Evolutionary conservation across 1,140 invertebrate genomes (phyloP).

Genomic region (Conus betulinus): DNA sequence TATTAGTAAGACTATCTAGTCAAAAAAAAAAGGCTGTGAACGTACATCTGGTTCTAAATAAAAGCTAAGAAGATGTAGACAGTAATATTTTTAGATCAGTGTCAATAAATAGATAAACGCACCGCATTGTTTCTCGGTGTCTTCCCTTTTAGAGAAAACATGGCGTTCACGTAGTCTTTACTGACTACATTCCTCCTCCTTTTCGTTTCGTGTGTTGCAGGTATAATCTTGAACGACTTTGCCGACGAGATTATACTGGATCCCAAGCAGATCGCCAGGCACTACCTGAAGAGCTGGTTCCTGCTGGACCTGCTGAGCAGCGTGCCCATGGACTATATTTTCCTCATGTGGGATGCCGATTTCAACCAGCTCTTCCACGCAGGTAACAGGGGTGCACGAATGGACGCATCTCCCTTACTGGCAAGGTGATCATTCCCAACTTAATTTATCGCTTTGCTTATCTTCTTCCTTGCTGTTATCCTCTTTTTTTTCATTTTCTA

Average conservation of each 20-base stretch:
- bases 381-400: conserved; percentile 62
- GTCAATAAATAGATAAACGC: too few relatives aligned
- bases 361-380: conserved; percentile 73
- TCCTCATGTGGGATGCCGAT: conserved; percentile 93
- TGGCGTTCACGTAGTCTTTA: too few relatives aligned
- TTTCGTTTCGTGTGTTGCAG: conserved; percentile 77
- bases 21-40: too few relatives aligned
- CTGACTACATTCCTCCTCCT: too few relatives aligned
- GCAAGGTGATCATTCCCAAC: conserved; percentile 73
- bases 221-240: conserved; percentile 99
- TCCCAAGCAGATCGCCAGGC: conserved; percentile 97
- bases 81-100: too few relatives aligned
- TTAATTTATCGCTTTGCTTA: background rate
- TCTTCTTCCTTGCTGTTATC: background rate
- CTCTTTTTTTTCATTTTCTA: background rate
- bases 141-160: too few relatives aligned
- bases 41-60: too few relatives aligned
- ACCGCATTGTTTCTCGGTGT: too few relatives aligned
- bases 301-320: conserved; percentile 99
- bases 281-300: conserved; percentile 99
- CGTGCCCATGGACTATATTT: conserved; percentile 99
- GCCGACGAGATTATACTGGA: conserved; percentile 96
- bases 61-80: too few relatives aligned
- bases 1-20: too few relatives aligned
- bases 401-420: conserved; percentile 62